Percentiles rank a stretch among this genome's conserved stretches.
Evolutionary conservation across 2,888 invertebrate species (phyloP).

Genomic region (Apodemia arnacis): DNA sequence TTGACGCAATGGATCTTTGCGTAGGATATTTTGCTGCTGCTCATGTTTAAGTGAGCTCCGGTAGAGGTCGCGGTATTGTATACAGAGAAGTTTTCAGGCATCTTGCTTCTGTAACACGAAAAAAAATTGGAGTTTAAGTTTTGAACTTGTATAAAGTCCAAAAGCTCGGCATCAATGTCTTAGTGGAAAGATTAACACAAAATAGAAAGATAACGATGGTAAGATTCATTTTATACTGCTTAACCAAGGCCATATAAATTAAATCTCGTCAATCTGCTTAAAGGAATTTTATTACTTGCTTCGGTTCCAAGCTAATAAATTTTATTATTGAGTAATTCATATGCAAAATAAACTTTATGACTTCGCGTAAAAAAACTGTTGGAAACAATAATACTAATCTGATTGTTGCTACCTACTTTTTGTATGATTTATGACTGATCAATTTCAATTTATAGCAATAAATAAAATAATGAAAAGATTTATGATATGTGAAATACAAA

Average conservation of each 20-base stretch:
- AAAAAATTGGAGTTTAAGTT: too few relatives aligned
- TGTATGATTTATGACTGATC: neutral
- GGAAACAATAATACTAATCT: neutral
- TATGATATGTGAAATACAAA: neutral
- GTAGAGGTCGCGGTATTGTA: neutral
- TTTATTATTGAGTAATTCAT: neutral
- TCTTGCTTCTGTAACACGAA: too few relatives aligned
- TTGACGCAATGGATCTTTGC: too few relatives aligned
- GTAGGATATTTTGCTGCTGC: too few relatives aligned
- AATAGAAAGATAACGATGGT: neutral
- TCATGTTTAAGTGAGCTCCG: neutral
- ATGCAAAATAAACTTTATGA: constrained; percentile 8
- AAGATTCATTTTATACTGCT: neutral
- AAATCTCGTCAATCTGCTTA: neutral
- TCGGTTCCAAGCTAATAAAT: neutral
- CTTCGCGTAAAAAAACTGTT: constrained; percentile 9
- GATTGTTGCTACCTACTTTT: neutral
- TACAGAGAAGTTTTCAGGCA: too few relatives aligned
- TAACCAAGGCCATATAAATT: neutral
- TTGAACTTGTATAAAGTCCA: neutral
- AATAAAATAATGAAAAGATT: neutral
- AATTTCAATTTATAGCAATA: neutral
- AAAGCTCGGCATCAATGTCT: neutral
- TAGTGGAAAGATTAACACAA: neutral
- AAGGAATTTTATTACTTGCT: neutral